Evolutionary conservation across 2,888 invertebrate genomes (phyloP).

Genomic region (Macrophya annulata): DNA sequence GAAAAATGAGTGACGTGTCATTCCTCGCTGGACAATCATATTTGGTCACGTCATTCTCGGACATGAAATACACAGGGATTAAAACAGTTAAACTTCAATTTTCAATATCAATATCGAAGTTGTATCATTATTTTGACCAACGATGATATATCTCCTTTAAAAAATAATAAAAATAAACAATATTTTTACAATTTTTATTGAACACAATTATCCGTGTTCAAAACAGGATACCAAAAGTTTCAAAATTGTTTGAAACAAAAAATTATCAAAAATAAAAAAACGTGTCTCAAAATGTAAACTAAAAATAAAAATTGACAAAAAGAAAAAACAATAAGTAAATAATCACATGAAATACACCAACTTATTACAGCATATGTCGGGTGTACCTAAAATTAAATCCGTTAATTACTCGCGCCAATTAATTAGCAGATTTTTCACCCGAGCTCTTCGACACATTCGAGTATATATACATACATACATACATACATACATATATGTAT

Average conservation of each 20-base stretch:
- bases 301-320: background rate
- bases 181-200: too few species aligned
- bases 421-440: conserved; percentile 7
- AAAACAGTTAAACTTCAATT: background rate
- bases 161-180: too few species aligned
- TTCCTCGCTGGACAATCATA: background rate
- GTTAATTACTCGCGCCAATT: background rate
- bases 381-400: background rate
- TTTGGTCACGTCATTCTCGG: background rate
- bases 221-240: too few species aligned
- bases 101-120: background rate
- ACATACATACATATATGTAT: too few species aligned
- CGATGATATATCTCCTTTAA: too few species aligned
- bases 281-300: too few species aligned
- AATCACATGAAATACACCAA: background rate
- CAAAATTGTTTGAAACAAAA: too few species aligned
- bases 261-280: too few species aligned
- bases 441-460: background rate
- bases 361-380: too few species aligned
- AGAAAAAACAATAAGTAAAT: too few species aligned
- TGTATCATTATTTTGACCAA: background rate
- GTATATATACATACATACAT: background rate
- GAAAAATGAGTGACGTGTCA: background rate
- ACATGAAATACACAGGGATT: background rate
- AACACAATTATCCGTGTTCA: too few species aligned